Evolutionary conservation across 2,797 vertebrate genomes (phyloP).

Genomic region (Choloepus didactylus): DNA sequence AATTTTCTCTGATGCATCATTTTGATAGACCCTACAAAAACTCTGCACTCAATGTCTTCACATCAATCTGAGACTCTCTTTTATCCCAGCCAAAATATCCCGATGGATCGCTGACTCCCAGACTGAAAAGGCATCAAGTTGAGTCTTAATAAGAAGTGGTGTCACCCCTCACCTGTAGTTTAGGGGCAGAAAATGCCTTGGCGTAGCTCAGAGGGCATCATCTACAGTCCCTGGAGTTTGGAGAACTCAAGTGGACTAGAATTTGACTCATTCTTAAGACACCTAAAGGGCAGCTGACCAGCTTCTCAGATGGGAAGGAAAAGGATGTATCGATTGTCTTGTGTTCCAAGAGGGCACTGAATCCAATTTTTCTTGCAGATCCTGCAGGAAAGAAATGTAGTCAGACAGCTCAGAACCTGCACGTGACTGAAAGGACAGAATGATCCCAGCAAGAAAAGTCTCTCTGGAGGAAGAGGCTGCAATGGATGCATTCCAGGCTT

Average conservation of each 20-base stretch:
- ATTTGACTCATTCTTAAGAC: background rate
- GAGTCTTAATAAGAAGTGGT: background rate
- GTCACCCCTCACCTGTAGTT: no score
- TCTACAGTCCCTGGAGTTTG: background rate
- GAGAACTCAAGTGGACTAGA: background rate
- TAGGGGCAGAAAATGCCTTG: no score
- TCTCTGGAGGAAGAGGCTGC: background rate
- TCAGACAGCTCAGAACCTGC: background rate
- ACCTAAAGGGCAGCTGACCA: background rate
- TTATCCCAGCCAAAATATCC: rapidly evolving
- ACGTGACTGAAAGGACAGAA: background rate
- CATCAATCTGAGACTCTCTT: rapidly evolving
- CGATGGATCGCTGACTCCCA: background rate
- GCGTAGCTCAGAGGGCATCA: background rate
- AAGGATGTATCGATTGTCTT: background rate
- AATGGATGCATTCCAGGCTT: no score
- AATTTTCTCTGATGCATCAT: rapidly evolving
- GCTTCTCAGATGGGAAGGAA: background rate
- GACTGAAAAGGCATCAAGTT: background rate
- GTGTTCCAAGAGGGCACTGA: background rate
- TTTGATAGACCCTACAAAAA: background rate
- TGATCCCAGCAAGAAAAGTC: background rate
- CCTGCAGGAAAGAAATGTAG: background rate
- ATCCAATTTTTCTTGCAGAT: background rate
- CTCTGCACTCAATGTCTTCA: no score